Evolutionary conservation across 2,797 vertebrate genomes (phyloP).

Genomic region (Sphaeramia orbicularis): DNA sequence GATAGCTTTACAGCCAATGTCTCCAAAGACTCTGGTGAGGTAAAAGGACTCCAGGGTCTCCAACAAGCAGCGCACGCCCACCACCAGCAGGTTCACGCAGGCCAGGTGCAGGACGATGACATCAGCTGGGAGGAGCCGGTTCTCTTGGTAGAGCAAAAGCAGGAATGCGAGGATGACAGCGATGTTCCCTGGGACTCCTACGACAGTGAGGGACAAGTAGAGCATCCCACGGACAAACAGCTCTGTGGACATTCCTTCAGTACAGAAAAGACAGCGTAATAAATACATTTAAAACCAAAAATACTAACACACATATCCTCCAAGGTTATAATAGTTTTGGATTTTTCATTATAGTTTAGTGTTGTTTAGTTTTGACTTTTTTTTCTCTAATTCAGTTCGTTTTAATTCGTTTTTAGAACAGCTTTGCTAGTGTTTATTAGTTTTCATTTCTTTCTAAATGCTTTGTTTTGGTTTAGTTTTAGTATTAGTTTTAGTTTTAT

Average conservation of each 20-base stretch:
- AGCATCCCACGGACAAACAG: slow-evolving; percentile 74
- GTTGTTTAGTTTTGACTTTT: too few relatives aligned
- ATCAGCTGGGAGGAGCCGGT: slow-evolving; percentile 77
- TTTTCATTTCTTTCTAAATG: too few relatives aligned
- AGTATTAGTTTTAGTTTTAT: too few relatives aligned
- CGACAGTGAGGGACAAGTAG: slow-evolving; percentile 76
- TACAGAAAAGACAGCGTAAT: background rate
- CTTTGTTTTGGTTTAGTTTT: too few relatives aligned
- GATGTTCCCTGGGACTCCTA: slow-evolving; percentile 80
- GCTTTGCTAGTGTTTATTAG: too few relatives aligned
- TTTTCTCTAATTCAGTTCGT: too few relatives aligned
- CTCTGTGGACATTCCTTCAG: slow-evolving; percentile 70
- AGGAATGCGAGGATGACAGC: slow-evolving; percentile 79
- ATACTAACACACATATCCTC: too few relatives aligned
- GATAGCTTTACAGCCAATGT: slow-evolving; percentile 77
- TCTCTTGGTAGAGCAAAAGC: slow-evolving; percentile 64
- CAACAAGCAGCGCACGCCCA: slow-evolving; percentile 78
- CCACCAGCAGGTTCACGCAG: slow-evolving; percentile 80
- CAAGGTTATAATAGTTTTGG: too few relatives aligned
- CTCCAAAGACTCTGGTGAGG: slow-evolving; percentile 68
- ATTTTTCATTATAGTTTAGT: too few relatives aligned
- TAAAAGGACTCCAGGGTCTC: slow-evolving; percentile 81
- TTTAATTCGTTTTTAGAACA: too few relatives aligned
- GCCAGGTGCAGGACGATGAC: slow-evolving; percentile 83
- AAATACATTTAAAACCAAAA: too few relatives aligned